phyloP scores from a whole-genome alignment of 2,888 invertebrate genomes.

The Hemithea aestivaria region DNA sequence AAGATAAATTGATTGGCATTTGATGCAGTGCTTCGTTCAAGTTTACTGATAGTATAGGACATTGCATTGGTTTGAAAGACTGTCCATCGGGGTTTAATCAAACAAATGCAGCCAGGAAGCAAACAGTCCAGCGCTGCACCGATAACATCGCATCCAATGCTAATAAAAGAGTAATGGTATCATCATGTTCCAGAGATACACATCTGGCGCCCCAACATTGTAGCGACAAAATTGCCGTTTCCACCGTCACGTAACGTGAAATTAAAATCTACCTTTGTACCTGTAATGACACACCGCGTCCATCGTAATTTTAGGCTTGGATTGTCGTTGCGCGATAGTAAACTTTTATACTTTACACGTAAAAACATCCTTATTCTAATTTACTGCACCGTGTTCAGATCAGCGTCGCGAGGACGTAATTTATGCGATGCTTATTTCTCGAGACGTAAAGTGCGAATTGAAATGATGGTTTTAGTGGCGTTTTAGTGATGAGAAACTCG shows the following conservation, averaged over 20 bases:
- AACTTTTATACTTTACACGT: constrained; percentile 2
- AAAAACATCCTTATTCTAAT: constrained; percentile 11
- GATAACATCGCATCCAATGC: constrained; percentile 24
- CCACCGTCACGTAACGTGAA: constrained; percentile 33
- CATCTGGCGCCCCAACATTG: constrained; percentile 35
- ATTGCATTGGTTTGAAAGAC: no score
- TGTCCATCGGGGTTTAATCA: background rate
- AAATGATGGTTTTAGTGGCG: constrained; percentile 4
- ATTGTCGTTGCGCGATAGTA: constrained; percentile 20
- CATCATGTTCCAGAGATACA: constrained; percentile 35
- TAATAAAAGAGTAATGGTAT: constrained; percentile 36
- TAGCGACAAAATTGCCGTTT: constrained; percentile 36
- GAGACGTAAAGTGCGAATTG: constrained; percentile 11
- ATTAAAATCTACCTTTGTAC: constrained; percentile 36
- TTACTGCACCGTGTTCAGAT: constrained; percentile 7
- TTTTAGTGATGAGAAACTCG: background rate
- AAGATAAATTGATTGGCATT: no score
- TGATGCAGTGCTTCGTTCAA: no score
- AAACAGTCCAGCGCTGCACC: constrained; percentile 8
- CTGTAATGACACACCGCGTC: constrained; percentile 33
- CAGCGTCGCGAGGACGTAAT: constrained; percentile 5
- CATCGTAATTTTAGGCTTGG: constrained; percentile 28
- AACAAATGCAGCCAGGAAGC: constrained; percentile 9
- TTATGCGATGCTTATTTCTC: constrained; percentile 10
- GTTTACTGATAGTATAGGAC: no score